A percentile compares a stretch with the other conserved stretches of the same genome.
These are phyloP conservation scores for Idaea biselata DNA, from an alignment of 2,888 invertebrate species.

Conservation along the genomic window DNA sequence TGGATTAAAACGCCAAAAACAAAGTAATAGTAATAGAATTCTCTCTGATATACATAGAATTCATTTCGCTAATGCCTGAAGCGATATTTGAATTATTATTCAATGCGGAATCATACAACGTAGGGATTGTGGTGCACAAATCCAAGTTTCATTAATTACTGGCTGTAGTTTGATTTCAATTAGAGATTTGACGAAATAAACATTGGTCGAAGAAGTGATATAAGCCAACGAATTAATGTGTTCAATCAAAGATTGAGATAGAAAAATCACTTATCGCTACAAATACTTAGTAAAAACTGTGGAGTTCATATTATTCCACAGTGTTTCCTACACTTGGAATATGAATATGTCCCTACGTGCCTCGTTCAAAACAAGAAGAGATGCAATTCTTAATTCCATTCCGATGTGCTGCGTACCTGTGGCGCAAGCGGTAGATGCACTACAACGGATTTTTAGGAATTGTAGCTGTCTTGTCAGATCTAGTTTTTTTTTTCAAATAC, in stretches of 20 bases:
- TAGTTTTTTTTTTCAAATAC: no score
- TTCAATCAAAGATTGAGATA: constrained; percentile 13
- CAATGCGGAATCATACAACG: constrained; percentile 5
- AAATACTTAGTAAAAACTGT: no score
- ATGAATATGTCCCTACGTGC: no score
- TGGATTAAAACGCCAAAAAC: constrained; percentile 39
- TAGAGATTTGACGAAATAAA: constrained; percentile 69
- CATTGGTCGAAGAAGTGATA: constrained; percentile 47
- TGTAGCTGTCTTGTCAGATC: no score
- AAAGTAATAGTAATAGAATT: constrained; percentile 33
- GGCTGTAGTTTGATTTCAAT: constrained; percentile 66
- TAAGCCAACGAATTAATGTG: constrained; percentile 37
- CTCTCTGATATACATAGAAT: constrained; percentile 2
- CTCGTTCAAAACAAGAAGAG: no score
- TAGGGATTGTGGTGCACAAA: constrained; percentile 33
- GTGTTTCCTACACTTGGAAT: no score
- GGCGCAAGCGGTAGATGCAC: no score
- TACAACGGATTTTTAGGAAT: no score
- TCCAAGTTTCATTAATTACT: constrained; percentile 49
- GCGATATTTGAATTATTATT: not conserved
- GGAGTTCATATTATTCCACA: no score
- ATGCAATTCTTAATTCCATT: no score
- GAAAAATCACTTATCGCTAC: constrained; percentile 13
- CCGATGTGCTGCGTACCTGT: no score
- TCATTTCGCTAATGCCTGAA: constrained; percentile 1